Conservation (phyloP, 2,113 vertebrate species). For the Osmerus eperlanus region DNA sequence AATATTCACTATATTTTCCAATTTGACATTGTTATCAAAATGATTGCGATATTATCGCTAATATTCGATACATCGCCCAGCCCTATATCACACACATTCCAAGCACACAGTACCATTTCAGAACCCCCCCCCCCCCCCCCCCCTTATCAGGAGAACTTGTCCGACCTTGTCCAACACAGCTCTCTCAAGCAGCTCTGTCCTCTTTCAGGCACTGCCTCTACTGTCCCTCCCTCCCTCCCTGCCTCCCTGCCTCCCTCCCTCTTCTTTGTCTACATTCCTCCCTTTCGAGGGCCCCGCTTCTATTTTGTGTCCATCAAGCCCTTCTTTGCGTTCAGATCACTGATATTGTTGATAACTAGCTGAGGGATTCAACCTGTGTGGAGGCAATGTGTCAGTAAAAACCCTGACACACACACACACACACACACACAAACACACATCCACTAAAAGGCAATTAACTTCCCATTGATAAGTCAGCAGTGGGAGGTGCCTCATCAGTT, state of each 20-base stretch:
- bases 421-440: neutral
- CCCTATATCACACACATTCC: neutral
- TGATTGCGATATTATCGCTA: too few relatives aligned
- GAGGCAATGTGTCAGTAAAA: neutral
- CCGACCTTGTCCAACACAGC: conserved; percentile 53
- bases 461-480: conserved; percentile 62
- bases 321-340: too few relatives aligned
- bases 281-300: conserved; percentile 1
- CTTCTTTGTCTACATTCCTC: conserved; percentile 3
- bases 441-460: conserved; percentile 63
- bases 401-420: conserved; percentile 8
- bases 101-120: conserved; percentile 19
- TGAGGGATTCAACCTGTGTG: too few relatives aligned
- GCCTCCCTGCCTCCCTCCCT: conserved; percentile 41
- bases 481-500: conserved; percentile 48
- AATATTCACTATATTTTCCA: too few relatives aligned
- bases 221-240: conserved; percentile 22
- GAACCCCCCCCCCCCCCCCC: conserved; percentile 37
- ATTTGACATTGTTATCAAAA: too few relatives aligned
- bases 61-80: too few relatives aligned
- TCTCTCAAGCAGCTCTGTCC: conserved; percentile 37
- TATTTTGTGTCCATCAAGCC: too few relatives aligned
- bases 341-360: too few relatives aligned
- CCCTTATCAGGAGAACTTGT: conserved; percentile 57
- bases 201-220: conserved; percentile 37